Conservation (phyloP, 2,113 vertebrate species). For the Grus americana region DNA sequence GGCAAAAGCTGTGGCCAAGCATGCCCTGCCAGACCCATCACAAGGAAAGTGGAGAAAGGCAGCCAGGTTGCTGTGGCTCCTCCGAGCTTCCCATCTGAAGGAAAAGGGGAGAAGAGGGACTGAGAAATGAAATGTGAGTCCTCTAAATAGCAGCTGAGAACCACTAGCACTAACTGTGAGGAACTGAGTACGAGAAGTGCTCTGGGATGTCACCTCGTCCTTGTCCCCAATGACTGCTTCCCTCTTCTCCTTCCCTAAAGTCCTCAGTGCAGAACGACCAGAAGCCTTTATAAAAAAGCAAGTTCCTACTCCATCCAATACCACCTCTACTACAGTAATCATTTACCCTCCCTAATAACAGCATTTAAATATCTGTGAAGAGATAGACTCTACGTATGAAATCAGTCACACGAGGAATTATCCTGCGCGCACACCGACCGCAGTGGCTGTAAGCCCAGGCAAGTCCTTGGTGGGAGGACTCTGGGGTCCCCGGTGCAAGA, state of each 20-base stretch:
- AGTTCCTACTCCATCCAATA: background rate
- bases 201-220: background rate
- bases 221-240: background rate
- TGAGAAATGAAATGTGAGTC: background rate
- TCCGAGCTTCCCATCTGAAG: background rate
- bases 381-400: background rate
- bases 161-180: background rate
- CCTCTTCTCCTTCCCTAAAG: background rate
- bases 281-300: background rate
- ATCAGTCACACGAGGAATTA: background rate
- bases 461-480: background rate
- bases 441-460: background rate
- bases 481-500: background rate
- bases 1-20: background rate
- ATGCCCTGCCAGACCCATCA: background rate
- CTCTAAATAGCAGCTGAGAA: background rate
- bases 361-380: background rate
- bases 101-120: background rate
- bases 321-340: background rate
- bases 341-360: background rate
- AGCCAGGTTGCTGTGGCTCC: constrained; percentile 34
- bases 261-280: background rate
- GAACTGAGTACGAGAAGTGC: background rate
- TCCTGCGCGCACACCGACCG: accelerated
- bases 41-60: background rate